Conservation (phyloP, 2,888 invertebrate species). For the Dasysyrphus albostriatus region DNA sequence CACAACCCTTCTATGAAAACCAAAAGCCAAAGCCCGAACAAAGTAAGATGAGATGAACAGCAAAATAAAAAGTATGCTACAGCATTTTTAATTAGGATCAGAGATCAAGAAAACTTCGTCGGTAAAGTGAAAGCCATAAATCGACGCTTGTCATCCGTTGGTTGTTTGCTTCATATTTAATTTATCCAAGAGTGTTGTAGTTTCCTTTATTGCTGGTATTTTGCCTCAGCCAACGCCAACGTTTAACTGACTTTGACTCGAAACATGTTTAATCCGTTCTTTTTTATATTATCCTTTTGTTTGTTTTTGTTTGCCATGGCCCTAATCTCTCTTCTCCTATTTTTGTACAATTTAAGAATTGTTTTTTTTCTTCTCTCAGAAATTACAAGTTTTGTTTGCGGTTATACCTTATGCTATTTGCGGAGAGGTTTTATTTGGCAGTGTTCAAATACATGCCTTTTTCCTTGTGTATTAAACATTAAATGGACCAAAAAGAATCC, state of each 20-base stretch:
- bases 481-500: conserved; percentile 28
- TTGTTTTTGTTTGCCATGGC: not conserved
- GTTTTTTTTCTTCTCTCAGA: conserved; percentile 11
- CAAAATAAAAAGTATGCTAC: conserved; percentile 41
- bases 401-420: conserved; percentile 53
- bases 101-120: conserved; percentile 60
- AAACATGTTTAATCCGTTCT: conserved; percentile 44
- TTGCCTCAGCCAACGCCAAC: not conserved
- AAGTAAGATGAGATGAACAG: conserved; percentile 38
- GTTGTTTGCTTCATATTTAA: conserved; percentile 59
- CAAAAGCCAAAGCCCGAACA: conserved; percentile 6
- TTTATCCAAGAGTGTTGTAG: conserved; percentile 48
- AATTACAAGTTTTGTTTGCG: conserved; percentile 37
- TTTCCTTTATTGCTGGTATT: conserved; percentile 53
- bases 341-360: conserved; percentile 15
- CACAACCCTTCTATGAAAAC: conserved; percentile 36
- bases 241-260: conserved; percentile 39
- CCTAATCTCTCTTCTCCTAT: conserved; percentile 1
- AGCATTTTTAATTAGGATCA: conserved; percentile 63
- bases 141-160: conserved; percentile 57
- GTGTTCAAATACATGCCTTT: conserved; percentile 13
- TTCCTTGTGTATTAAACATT: conserved; percentile 29
- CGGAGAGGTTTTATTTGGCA: conserved; percentile 28
- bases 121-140: conserved; percentile 61
- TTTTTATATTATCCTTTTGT: not conserved